These are phyloP conservation scores for Liasis olivaceus DNA, from an alignment of 2,797 vertebrate genomes.

Conservation along the genomic window DNA sequence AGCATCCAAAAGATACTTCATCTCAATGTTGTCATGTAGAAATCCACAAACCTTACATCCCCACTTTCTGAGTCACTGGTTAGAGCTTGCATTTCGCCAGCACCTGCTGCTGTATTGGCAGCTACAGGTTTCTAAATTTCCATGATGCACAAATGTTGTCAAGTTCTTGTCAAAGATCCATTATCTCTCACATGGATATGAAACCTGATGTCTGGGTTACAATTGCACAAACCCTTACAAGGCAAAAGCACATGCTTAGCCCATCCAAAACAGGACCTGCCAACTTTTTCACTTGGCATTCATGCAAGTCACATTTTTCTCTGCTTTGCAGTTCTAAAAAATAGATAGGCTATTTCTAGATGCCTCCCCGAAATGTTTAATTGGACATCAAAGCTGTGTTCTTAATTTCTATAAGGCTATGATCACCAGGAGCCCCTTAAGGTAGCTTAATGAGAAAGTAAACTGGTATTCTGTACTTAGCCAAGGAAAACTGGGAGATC, in stretches of 20 bases:
- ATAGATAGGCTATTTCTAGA: slow-evolving; percentile 58
- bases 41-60: neutral
- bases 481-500: neutral
- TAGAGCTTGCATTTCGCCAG: slow-evolving; percentile 47
- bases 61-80: slow-evolving; percentile 25
- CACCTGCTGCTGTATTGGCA: slow-evolving; percentile 64
- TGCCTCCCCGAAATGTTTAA: slow-evolving; percentile 39
- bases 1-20: slow-evolving; percentile 8
- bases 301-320: slow-evolving; percentile 40
- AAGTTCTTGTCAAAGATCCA: slow-evolving; percentile 40
- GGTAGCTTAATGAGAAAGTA: slow-evolving; percentile 8
- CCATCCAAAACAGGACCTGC: neutral
- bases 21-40: slow-evolving; percentile 25
- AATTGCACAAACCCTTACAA: slow-evolving; percentile 19
- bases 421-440: slow-evolving; percentile 34
- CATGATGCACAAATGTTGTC: slow-evolving; percentile 54
- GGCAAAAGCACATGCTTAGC: slow-evolving; percentile 19
- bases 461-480: neutral
- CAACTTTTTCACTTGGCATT: slow-evolving; percentile 43
- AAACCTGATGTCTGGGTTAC: slow-evolving; percentile 51
- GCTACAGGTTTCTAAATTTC: slow-evolving; percentile 62
- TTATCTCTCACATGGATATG: slow-evolving; percentile 48
- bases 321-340: slow-evolving; percentile 58
- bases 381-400: slow-evolving; percentile 49
- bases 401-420: slow-evolving; percentile 35